Percentiles rank a stretch among this genome's conserved stretches.
Conservation (phyloP, 2,888 invertebrate species). For the Pharmacophagus antenor region DNA sequence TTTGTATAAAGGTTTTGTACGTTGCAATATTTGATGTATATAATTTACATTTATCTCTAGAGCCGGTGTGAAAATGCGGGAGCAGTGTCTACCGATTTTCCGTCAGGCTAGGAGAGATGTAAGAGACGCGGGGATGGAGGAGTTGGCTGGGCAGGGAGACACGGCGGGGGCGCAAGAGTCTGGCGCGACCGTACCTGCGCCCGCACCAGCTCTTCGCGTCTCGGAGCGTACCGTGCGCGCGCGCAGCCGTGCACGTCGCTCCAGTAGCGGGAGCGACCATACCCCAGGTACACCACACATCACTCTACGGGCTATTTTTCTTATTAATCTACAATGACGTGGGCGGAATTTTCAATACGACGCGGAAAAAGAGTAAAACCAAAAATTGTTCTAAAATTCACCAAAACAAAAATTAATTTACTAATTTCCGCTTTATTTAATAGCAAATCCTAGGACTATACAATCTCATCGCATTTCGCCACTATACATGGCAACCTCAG, state of each 20-base stretch:
- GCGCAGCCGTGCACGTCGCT: slow-evolving; percentile 32
- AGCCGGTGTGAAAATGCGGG: slow-evolving; percentile 93
- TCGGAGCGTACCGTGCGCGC: slow-evolving; percentile 32
- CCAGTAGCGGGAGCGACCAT: slow-evolving; percentile 45
- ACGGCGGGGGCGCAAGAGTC: slow-evolving; percentile 38
- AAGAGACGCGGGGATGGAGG: slow-evolving; percentile 80
- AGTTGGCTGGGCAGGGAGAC: slow-evolving; percentile 50
- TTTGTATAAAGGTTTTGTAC: no score
- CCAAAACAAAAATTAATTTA: no score
- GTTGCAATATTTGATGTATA: no score
- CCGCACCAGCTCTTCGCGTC: slow-evolving; percentile 16
- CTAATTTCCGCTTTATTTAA: no score
- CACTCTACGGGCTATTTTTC: no score
- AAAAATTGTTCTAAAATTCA: no score
- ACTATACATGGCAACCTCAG: no score
- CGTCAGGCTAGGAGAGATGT: slow-evolving; percentile 89
- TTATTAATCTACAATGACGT: no score
- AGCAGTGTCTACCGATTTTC: slow-evolving; percentile 91
- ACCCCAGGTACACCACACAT: slow-evolving; percentile 46
- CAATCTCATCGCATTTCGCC: no score
- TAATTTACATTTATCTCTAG: slow-evolving; percentile 42
- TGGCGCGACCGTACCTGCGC: slow-evolving; percentile 26
- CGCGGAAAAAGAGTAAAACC: no score
- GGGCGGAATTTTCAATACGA: no score
- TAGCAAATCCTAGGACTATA: no score